Evolutionary conservation across 2,888 invertebrate genomes (phyloP).

Genomic region (Dicyrtomina minuta): DNA sequence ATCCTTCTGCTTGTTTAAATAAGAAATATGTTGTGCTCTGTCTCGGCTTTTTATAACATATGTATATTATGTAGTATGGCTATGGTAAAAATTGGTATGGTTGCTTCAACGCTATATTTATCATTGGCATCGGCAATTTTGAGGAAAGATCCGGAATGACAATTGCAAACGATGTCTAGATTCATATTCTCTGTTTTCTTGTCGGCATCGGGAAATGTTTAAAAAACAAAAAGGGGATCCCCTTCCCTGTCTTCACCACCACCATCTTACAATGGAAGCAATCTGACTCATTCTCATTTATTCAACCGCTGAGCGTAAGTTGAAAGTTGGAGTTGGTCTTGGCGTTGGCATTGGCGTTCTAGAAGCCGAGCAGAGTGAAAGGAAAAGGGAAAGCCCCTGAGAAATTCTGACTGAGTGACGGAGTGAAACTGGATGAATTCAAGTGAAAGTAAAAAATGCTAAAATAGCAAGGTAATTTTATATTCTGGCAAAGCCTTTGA

Average conservation of each 20-base stretch:
- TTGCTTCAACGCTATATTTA: no score
- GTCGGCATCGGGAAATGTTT: slow-evolving; percentile 8
- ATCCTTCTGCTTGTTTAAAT: no score
- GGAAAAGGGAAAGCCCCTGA: slow-evolving; percentile 25
- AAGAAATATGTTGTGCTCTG: no score
- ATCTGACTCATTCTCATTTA: slow-evolving; percentile 30
- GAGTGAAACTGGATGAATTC: slow-evolving; percentile 31
- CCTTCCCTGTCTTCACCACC: not conserved
- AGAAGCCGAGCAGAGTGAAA: not conserved
- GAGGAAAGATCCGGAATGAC: not conserved
- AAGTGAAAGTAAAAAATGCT: slow-evolving; percentile 25
- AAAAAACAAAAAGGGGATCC: slow-evolving; percentile 29
- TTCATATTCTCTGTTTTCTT: not conserved
- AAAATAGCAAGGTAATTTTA: slow-evolving; percentile 31
- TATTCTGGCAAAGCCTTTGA: slow-evolving; percentile 17
- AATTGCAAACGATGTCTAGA: not conserved
- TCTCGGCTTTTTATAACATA: no score
- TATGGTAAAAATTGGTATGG: no score
- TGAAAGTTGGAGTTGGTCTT: not conserved
- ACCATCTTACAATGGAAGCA: not conserved
- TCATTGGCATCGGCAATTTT: not conserved
- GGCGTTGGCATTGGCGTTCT: no score
- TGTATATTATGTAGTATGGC: no score
- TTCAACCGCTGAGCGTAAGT: slow-evolving; percentile 8
- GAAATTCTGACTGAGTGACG: slow-evolving; percentile 32